These are phyloP conservation scores for Andrena cerasifolii DNA, from an alignment of 1,140 invertebrate genomes.

Conservation along the genomic window DNA sequence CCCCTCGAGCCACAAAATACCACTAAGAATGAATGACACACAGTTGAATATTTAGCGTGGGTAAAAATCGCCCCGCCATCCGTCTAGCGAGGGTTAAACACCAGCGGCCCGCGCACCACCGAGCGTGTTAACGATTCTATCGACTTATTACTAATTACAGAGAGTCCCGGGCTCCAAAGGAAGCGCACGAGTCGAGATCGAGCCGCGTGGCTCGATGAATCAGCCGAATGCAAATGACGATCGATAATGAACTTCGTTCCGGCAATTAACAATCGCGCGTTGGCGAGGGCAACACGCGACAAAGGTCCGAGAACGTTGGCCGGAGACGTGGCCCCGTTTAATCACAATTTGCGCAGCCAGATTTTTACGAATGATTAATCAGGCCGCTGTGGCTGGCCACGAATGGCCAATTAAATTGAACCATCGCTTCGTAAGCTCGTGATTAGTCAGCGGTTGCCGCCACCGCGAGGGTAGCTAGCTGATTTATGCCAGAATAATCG, in stretches of 20 bases:
- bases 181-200: neutral
- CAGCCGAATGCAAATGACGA: conserved; percentile 35
- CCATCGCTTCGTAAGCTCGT: conserved; percentile 20
- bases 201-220: conserved; percentile 22
- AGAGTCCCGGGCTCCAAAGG: neutral
- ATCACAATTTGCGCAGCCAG: conserved; percentile 55
- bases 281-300: conserved; percentile 16
- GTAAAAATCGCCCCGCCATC: no score
- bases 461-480: conserved; percentile 14
- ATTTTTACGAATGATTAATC: conserved; percentile 65
- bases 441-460: conserved; percentile 46
- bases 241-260: conserved; percentile 48
- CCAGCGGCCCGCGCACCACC: no score
- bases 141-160: no score
- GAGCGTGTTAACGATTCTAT: no score
- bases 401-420: conserved; percentile 60
- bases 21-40: no score
- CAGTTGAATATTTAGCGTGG: no score
- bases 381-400: neutral
- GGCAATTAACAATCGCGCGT: conserved; percentile 58
- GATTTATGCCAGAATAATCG: conserved; percentile 59
- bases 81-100: no score
- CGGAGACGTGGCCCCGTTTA: conserved; percentile 25
- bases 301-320: neutral
- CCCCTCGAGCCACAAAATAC: no score